Evolutionary conservation across 2,888 invertebrate genomes (phyloP).

Genomic region (Rhingia campestris): DNA sequence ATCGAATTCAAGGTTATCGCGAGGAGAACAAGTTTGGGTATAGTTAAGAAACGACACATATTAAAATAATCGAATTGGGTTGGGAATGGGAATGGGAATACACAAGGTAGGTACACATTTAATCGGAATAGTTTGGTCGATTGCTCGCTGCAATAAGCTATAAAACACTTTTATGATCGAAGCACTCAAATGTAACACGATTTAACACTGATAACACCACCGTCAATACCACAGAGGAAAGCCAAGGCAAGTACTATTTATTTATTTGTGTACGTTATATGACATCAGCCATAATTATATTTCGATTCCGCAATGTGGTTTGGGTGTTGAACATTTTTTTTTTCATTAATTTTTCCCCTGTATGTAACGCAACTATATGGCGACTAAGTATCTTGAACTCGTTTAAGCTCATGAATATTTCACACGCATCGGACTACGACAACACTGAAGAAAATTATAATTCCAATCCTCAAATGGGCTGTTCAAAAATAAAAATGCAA

Average conservation of each 20-base stretch:
- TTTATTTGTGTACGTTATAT: conserved; percentile 49
- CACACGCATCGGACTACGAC: neutral
- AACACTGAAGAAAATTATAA: conserved; percentile 1
- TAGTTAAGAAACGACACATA: conserved; percentile 21
- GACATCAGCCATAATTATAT: conserved; percentile 67
- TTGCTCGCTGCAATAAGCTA: neutral
- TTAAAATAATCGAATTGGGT: neutral
- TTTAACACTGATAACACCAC: conserved; percentile 54
- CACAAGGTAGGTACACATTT: neutral
- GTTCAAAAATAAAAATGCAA: neutral
- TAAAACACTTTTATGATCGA: conserved; percentile 16
- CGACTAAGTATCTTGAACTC: conserved; percentile 28
- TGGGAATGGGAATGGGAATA: neutral
- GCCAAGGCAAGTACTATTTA: conserved; percentile 10
- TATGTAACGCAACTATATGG: neutral
- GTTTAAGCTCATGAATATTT: conserved; percentile 15
- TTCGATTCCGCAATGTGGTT: conserved; percentile 40
- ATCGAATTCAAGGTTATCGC: conserved; percentile 32
- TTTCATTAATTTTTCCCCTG: conserved; percentile 4
- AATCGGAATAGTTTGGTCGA: neutral
- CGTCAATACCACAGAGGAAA: conserved; percentile 20
- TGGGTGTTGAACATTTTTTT: conserved; percentile 16
- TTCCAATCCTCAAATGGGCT: neutral
- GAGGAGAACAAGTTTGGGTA: conserved; percentile 11
- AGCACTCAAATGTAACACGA: conserved; percentile 37